phyloP scores from a whole-genome alignment of 2,797 vertebrate genomes.

The Acrossocheilus wenchowensis region DNA sequence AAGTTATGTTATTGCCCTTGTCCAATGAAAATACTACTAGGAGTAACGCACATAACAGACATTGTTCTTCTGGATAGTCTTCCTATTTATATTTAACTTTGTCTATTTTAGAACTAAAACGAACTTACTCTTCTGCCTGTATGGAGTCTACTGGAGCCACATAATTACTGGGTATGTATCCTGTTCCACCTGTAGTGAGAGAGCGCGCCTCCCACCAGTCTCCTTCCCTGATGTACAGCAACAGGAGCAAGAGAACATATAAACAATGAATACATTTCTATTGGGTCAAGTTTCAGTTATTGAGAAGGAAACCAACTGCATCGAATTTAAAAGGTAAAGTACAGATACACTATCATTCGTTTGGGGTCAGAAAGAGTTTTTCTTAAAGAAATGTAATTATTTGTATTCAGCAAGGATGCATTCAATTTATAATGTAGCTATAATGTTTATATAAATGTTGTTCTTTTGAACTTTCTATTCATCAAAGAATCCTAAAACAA shows the following conservation, averaged over 20 bases:
- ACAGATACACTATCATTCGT: not conserved
- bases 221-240: slow-evolving; percentile 85
- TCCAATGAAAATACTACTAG: slow-evolving; percentile 7
- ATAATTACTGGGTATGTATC: slow-evolving; percentile 99
- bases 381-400: not conserved
- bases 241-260: slow-evolving; percentile 9
- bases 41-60: slow-evolving; percentile 25
- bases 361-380: not conserved
- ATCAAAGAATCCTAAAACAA: not conserved
- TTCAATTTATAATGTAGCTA: not conserved
- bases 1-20: slow-evolving; percentile 13
- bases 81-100: slow-evolving; percentile 25
- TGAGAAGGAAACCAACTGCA: not conserved
- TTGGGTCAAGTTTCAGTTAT: not conserved
- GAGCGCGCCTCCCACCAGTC: slow-evolving; percentile 99
- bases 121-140: slow-evolving; percentile 97
- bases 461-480: not conserved
- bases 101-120: slow-evolving; percentile 46
- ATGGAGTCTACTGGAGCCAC: slow-evolving; percentile 99
- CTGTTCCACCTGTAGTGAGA: slow-evolving; percentile 94
- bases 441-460: not conserved
- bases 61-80: not conserved
- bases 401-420: not conserved
- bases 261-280: slow-evolving; percentile 6
- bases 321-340: not conserved